phyloP scores from a whole-genome alignment of 2,888 invertebrate species.

The Acanthoscelides obtectus region DNA sequence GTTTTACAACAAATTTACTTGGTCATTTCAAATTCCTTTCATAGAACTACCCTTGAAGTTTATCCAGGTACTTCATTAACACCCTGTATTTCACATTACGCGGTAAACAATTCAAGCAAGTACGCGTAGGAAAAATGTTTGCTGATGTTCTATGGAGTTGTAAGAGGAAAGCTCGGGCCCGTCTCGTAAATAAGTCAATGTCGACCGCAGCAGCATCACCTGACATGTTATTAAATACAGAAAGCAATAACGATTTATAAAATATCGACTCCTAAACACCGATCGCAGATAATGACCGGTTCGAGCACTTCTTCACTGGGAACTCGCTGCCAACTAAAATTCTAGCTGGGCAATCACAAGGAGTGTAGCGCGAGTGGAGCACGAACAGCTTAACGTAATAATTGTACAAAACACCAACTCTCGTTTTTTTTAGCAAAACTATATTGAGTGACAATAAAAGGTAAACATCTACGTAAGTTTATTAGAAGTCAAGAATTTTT shows the following conservation, averaged over 20 bases:
- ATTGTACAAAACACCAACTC: too few species aligned
- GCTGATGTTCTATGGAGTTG: not conserved
- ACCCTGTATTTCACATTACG: too few species aligned
- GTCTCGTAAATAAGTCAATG: slow-evolving; percentile 21
- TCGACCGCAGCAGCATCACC: slow-evolving; percentile 18
- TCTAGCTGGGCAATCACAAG: slow-evolving; percentile 15
- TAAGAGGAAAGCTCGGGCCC: not conserved
- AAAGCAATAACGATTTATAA: slow-evolving; percentile 33
- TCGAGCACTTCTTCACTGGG: slow-evolving; percentile 20
- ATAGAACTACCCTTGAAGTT: too few species aligned
- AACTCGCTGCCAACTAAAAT: slow-evolving; percentile 19
- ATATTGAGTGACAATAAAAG: too few species aligned
- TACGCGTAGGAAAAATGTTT: not conserved
- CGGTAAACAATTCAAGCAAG: too few species aligned
- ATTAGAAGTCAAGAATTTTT: too few species aligned
- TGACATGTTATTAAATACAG: slow-evolving; percentile 29
- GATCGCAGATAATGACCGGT: slow-evolving; percentile 33
- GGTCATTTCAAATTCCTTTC: too few species aligned
- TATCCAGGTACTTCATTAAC: too few species aligned
- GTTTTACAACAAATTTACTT: too few species aligned
- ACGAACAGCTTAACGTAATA: not conserved
- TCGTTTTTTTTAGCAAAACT: too few species aligned
- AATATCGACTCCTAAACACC: slow-evolving; percentile 31
- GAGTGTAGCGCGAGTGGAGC: slow-evolving; percentile 3
- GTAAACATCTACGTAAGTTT: too few species aligned